These are phyloP conservation scores for Didymodactylos carnosus DNA, from an alignment of 2,888 invertebrate species.

Conservation along the genomic window DNA sequence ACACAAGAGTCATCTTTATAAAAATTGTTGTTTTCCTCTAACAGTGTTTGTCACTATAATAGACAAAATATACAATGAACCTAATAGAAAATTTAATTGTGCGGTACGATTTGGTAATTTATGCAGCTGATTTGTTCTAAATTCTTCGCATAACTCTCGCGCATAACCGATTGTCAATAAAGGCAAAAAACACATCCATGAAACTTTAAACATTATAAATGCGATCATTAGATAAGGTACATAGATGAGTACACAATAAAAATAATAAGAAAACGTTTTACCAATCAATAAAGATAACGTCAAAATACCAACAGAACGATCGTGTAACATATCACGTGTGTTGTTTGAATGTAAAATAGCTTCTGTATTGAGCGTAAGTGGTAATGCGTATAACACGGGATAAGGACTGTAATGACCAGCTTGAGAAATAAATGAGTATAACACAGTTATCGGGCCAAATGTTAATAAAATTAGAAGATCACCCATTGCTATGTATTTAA, in stretches of 20 bases:
- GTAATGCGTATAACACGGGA: conserved; percentile 75
- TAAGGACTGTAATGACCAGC: conserved; percentile 47
- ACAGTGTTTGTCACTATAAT: conserved; percentile 18
- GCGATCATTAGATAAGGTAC: conserved; percentile 57
- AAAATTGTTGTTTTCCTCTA: not conserved
- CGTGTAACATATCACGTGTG: conserved; percentile 68
- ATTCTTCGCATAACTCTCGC: conserved; percentile 69
- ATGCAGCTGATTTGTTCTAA: conserved; percentile 57
- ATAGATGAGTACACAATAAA: conserved; percentile 70
- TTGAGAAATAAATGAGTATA: conserved; percentile 78
- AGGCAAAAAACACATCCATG: conserved; percentile 68
- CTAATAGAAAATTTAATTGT: conserved; percentile 68
- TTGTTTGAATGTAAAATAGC: conserved; percentile 87
- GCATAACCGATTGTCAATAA: conserved; percentile 65
- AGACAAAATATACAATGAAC: conserved; percentile 65
- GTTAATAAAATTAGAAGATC: conserved; percentile 73
- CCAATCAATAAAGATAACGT: conserved; percentile 83
- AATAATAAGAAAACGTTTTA: conserved; percentile 65
- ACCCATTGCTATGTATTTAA: conserved; percentile 81
- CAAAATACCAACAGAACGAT: conserved; percentile 69
- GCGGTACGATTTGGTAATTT: conserved; percentile 69
- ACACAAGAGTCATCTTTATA: too few species aligned
- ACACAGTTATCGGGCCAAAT: conserved; percentile 76
- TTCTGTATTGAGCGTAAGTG: conserved; percentile 75
- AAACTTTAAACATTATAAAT: conserved; percentile 63